Conservation (phyloP, 2,888 invertebrate genomes). For the Laspeyria flexula region DNA sequence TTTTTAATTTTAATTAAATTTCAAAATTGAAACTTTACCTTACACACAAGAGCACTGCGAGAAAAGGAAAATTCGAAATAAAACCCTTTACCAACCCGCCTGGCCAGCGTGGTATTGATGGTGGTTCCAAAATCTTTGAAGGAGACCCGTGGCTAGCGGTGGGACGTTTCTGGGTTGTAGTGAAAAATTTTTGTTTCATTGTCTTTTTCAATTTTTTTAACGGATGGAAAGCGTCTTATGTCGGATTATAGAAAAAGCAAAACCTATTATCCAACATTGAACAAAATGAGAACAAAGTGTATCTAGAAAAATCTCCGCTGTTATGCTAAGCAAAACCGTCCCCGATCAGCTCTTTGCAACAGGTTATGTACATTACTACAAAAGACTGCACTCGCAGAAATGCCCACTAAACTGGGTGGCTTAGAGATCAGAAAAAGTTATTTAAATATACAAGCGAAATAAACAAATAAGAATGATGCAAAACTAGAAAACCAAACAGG, state of each 20-base stretch:
- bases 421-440: constrained; percentile 30
- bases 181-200: no score
- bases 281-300: constrained; percentile 4
- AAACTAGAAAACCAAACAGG: constrained; percentile 24
- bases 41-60: no score
- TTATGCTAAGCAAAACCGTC: constrained; percentile 4
- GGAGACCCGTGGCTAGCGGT: no score
- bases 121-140: no score
- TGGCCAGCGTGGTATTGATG: no score
- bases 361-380: constrained; percentile 31
- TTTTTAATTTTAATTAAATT: no score
- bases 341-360: constrained; percentile 13
- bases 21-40: no score
- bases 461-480: constrained; percentile 26
- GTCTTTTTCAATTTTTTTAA: no score
- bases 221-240: background rate
- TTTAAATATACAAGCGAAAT: constrained; percentile 19
- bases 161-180: no score
- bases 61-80: no score
- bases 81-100: no score
- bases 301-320: constrained; percentile 1
- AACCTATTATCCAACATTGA: background rate
- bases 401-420: constrained; percentile 12
- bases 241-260: background rate
- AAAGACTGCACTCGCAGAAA: constrained; percentile 31